Conservation (phyloP, 1,140 invertebrate genomes). For the Apis laboriosa region DNA sequence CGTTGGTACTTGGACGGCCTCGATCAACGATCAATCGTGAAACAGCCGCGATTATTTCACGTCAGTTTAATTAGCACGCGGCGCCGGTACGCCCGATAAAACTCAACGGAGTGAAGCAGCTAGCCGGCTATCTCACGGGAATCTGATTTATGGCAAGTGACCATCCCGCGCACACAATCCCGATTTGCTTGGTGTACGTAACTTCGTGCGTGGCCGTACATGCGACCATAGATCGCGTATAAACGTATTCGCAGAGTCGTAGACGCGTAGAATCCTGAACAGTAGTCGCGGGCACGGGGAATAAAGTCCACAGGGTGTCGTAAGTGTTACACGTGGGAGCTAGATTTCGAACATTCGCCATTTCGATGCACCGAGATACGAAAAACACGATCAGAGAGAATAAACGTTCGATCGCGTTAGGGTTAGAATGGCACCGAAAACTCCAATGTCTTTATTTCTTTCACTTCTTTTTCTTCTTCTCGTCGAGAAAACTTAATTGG, state of each 20-base stretch:
- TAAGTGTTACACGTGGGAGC: constrained; percentile 20
- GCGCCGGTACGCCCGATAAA: constrained; percentile 79
- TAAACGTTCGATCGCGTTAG: background rate
- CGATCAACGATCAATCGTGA: constrained; percentile 81
- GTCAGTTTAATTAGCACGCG: constrained; percentile 81
- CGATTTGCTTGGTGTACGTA: background rate
- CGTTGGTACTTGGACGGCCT: constrained; percentile 67
- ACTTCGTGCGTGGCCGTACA: background rate
- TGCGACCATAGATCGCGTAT: background rate
- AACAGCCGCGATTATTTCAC: constrained; percentile 79
- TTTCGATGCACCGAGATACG: background rate
- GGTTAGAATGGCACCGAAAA: background rate
- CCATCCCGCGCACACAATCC: constrained; percentile 64
- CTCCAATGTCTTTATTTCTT: background rate
- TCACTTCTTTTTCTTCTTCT: too few relatives aligned
- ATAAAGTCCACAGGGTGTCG: constrained; percentile 7
- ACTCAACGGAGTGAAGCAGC: constrained; percentile 75
- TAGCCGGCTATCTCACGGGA: constrained; percentile 78
- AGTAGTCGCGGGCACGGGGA: background rate
- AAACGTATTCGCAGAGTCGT: constrained; percentile 22
- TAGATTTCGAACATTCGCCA: background rate
- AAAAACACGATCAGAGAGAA: too few relatives aligned
- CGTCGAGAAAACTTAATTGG: too few relatives aligned
- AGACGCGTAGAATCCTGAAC: constrained; percentile 7
- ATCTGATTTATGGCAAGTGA: constrained; percentile 80